A percentile compares a stretch with the other conserved stretches of the same genome.
Evolutionary conservation across 2,797 vertebrate species (phyloP).

Genomic region (Phoxinus dragarum): DNA sequence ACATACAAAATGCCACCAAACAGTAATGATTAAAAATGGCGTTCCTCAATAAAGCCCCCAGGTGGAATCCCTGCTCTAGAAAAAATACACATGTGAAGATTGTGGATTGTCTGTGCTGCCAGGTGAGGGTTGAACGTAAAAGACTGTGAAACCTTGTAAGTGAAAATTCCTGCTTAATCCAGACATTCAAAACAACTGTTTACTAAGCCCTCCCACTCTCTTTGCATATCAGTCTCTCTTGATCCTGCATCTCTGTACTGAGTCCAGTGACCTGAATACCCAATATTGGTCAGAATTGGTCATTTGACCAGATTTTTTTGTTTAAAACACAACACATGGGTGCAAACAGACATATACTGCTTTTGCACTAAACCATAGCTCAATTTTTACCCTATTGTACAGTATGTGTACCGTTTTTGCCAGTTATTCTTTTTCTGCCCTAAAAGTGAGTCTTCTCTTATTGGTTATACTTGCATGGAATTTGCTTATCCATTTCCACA

Average conservation of each 20-base stretch:
- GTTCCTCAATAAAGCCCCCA: neutral
- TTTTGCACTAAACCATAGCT: neutral
- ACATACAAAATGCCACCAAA: neutral
- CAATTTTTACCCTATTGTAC: neutral
- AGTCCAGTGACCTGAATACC: slow-evolving; percentile 78
- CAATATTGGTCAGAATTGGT: slow-evolving; percentile 66
- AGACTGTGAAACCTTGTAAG: slow-evolving; percentile 47
- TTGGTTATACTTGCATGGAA: neutral
- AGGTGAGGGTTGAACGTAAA: slow-evolving; percentile 38
- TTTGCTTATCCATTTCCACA: neutral
- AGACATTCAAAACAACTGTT: slow-evolving; percentile 72
- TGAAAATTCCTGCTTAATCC: slow-evolving; percentile 72
- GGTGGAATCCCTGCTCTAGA: neutral
- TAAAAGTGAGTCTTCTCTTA: neutral
- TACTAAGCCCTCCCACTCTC: slow-evolving; percentile 72
- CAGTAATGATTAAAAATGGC: neutral
- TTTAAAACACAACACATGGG: slow-evolving; percentile 64
- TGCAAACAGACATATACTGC: neutral
- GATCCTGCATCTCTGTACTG: slow-evolving; percentile 61
- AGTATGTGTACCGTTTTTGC: neutral
- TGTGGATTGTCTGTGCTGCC: neutral
- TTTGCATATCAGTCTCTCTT: slow-evolving; percentile 68
- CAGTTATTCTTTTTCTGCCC: neutral
- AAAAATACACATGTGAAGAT: neutral
- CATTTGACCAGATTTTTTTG: slow-evolving; percentile 69